Conservation (phyloP, 2,888 invertebrate genomes). For the Drosophila quinaria region DNA sequence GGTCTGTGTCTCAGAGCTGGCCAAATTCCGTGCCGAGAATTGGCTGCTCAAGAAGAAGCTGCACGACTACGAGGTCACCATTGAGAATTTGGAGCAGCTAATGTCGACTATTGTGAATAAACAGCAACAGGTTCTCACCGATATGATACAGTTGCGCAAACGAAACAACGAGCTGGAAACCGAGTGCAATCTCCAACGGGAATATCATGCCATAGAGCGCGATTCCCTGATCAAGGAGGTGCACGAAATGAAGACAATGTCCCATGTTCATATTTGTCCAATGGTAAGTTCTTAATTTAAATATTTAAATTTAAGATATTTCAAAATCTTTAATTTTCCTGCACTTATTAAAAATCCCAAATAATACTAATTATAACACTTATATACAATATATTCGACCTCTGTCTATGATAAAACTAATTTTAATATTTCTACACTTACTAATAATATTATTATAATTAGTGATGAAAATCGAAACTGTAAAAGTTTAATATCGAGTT, state of each 20-base stretch:
- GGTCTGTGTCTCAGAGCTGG: conserved; percentile 76
- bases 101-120: conserved; percentile 80
- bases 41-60: conserved; percentile 79
- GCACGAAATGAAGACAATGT: conserved; percentile 61
- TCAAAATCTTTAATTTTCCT: too few relatives aligned
- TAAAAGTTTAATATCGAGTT: too few relatives aligned
- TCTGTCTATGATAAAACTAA: too few relatives aligned
- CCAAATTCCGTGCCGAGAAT: conserved; percentile 76
- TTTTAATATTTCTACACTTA: too few relatives aligned
- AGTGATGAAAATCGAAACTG: too few relatives aligned
- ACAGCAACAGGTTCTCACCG: conserved; percentile 77
- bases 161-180: conserved; percentile 70
- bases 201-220: conserved; percentile 80
- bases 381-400: too few relatives aligned
- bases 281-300: conserved; percentile 13
- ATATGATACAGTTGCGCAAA: conserved; percentile 75
- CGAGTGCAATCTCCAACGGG: conserved; percentile 78
- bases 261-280: conserved; percentile 39
- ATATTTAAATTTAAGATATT: background rate
- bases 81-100: conserved; percentile 79
- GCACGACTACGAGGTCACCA: conserved; percentile 66
- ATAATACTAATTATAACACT: too few relatives aligned
- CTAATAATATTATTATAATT: too few relatives aligned
- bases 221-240: conserved; percentile 75
- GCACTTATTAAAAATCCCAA: too few relatives aligned